Evolutionary conservation across 2,797 vertebrate species (phyloP).

Genomic region (Silurus lanzhouensis): DNA sequence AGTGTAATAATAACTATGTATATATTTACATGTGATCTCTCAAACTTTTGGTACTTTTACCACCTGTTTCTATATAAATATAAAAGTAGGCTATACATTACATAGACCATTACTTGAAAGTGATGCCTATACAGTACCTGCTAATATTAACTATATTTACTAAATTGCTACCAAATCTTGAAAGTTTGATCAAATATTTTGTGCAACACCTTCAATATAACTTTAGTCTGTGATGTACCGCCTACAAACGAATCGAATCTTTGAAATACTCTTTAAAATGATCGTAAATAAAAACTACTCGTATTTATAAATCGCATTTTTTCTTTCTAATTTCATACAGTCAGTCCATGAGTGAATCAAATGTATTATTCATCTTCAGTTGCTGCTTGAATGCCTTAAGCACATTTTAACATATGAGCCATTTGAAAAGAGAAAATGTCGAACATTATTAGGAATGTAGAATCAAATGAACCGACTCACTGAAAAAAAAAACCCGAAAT

Average conservation of each 20-base stretch:
- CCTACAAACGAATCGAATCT: not conserved
- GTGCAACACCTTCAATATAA: not conserved
- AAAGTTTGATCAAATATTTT: too few species aligned
- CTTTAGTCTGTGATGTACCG: not conserved
- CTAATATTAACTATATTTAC: not conserved
- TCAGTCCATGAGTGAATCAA: not conserved
- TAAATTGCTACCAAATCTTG: not conserved
- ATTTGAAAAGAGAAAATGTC: not conserved
- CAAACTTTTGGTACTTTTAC: not conserved
- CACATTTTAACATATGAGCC: not conserved
- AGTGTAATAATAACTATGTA: not conserved
- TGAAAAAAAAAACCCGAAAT: not conserved
- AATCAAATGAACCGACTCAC: not conserved
- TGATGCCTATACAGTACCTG: not conserved
- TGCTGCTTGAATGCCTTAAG: not conserved
- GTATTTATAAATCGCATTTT: too few species aligned
- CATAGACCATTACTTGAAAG: not conserved
- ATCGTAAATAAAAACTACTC: not conserved
- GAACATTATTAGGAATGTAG: not conserved
- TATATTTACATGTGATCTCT: not conserved
- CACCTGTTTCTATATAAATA: not conserved
- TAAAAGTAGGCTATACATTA: not conserved
- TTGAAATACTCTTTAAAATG: not conserved
- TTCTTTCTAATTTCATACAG: too few species aligned
- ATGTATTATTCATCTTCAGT: not conserved